phyloP scores from a whole-genome alignment of 2,888 invertebrate species.

The Cheilosia vulpina region DNA sequence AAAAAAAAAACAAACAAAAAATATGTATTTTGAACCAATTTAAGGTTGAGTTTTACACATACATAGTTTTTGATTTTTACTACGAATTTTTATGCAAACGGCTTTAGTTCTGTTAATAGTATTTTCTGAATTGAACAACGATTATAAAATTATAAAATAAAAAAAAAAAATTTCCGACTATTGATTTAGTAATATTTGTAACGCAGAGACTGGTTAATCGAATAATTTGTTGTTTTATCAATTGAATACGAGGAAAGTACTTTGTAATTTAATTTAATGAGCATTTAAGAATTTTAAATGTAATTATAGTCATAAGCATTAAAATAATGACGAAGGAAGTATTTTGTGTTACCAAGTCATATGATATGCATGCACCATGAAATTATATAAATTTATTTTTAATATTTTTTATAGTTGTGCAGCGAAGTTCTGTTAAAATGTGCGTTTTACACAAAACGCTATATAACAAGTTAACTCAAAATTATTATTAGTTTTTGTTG shows the following conservation, averaged over 20 bases:
- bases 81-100: neutral
- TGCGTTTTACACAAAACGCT: no score
- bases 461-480: no score
- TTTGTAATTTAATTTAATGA: neutral
- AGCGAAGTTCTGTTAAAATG: no score
- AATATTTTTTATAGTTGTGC: no score
- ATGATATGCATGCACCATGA: no score
- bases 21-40: constrained; percentile 3
- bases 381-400: no score
- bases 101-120: neutral
- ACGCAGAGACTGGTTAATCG: constrained; percentile 61
- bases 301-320: no score
- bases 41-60: neutral
- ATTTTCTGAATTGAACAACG: constrained; percentile 11
- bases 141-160: neutral
- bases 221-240: constrained; percentile 2
- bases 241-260: neutral
- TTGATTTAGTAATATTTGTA: constrained; percentile 27
- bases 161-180: neutral
- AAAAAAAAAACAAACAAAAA: constrained; percentile 12
- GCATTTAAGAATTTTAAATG: no score
- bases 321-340: no score
- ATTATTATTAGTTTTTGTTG: no score
- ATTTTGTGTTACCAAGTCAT: no score
- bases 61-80: neutral